These are phyloP conservation scores for Nerophis lumbriciformis DNA, from an alignment of 2,113 vertebrate genomes.

Conservation along the genomic window DNA sequence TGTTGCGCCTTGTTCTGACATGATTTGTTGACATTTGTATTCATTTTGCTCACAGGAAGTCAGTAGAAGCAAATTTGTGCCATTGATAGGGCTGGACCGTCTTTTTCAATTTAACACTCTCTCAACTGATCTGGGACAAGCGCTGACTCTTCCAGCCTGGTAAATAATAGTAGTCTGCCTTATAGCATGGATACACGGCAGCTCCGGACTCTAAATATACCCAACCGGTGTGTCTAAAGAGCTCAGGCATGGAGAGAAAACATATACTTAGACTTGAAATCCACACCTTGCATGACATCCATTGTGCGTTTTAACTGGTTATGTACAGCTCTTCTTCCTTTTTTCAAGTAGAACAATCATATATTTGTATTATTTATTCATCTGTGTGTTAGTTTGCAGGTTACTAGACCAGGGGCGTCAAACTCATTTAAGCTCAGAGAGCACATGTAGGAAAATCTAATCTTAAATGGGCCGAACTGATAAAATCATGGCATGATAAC, in stretches of 20 bases:
- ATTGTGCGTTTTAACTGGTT: conserved; percentile 33
- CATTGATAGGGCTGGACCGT: not conserved
- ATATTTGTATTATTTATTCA: too few species aligned
- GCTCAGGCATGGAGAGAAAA: conserved; percentile 43
- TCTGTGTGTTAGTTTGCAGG: too few species aligned
- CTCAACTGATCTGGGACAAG: conserved; percentile 42
- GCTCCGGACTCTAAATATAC: conserved; percentile 67
- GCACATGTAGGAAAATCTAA: too few species aligned
- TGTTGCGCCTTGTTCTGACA: not conserved
- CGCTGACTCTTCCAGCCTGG: conserved; percentile 31
- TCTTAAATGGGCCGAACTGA: too few species aligned
- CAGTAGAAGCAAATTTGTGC: not conserved
- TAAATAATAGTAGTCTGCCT: conserved; percentile 59
- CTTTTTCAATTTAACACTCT: conserved; percentile 17
- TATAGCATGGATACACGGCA: conserved; percentile 60
- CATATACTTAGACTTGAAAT: conserved; percentile 52
- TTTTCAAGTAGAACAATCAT: conserved; percentile 2
- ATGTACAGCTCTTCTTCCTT: not conserved
- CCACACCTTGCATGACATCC: conserved; percentile 38
- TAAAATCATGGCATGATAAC: too few species aligned
- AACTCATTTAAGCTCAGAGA: too few species aligned
- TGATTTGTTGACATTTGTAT: not conserved
- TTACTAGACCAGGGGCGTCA: too few species aligned
- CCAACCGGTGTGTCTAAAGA: conserved; percentile 54
- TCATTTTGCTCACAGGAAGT: not conserved